Percentiles rank a stretch among this genome's conserved stretches.
Conservation (phyloP, 2,113 vertebrate species). For the Hylia prasina region DNA sequence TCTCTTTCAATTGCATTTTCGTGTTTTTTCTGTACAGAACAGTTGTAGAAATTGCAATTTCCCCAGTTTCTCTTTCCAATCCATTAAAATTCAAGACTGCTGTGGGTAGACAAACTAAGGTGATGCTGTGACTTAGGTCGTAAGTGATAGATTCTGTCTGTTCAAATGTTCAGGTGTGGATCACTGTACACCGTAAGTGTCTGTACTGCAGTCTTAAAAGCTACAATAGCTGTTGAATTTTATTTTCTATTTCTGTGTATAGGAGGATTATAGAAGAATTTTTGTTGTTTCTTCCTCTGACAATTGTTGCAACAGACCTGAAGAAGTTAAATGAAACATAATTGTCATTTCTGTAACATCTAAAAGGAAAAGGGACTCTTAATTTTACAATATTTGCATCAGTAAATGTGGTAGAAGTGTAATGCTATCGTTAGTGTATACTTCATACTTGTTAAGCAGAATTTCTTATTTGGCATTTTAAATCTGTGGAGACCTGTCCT, state of each 20-base stretch:
- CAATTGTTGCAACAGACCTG: neutral
- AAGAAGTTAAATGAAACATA: neutral
- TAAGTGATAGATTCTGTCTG: neutral
- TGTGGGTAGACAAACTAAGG: neutral
- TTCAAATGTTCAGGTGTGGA: neutral
- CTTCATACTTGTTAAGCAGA: neutral
- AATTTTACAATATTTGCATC: neutral
- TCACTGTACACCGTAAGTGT: neutral
- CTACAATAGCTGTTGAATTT: neutral
- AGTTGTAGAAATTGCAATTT: neutral
- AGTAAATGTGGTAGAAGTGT: neutral
- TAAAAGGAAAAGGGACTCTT: neutral
- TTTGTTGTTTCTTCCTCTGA: neutral
- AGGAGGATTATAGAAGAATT: neutral
- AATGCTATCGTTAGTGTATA: accelerated
- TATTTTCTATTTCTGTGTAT: neutral
- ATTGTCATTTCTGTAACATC: neutral
- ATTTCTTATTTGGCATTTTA: neutral
- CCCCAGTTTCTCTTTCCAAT: neutral
- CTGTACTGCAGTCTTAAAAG: neutral
- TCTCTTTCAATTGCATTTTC: neutral
- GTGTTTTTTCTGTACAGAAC: accelerated
- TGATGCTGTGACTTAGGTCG: neutral
- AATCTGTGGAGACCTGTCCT: neutral
- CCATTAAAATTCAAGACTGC: neutral